phyloP scores from a whole-genome alignment of 1,140 invertebrate genomes.

The Drosophila erecta region DNA sequence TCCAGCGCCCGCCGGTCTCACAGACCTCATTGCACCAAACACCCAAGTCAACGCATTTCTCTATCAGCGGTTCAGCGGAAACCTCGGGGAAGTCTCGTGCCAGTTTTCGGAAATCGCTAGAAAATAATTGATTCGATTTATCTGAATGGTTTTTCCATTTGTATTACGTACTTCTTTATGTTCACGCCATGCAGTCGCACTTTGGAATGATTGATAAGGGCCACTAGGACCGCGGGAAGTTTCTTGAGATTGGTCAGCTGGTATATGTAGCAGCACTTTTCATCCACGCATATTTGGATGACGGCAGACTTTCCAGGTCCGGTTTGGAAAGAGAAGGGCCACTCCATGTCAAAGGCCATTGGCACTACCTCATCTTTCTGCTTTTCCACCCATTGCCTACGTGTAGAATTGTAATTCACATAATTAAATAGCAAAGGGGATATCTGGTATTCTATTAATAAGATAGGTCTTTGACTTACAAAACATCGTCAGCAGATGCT shows the following conservation, averaged over 20 bases:
- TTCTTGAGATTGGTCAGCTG: constrained; percentile 86
- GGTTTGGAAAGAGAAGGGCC: constrained; percentile 87
- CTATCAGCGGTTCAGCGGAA: constrained; percentile 86
- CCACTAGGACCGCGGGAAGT: constrained; percentile 86
- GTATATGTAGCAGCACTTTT: constrained; percentile 86
- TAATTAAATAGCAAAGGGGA: too few relatives aligned
- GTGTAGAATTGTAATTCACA: neutral
- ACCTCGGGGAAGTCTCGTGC: constrained; percentile 87
- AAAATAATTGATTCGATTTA: neutral
- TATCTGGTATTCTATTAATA: too few relatives aligned
- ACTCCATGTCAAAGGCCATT: constrained; percentile 88
- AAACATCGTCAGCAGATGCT: constrained; percentile 85
- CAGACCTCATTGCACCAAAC: constrained; percentile 86
- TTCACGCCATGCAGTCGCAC: constrained; percentile 87
- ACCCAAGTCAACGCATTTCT: constrained; percentile 87
- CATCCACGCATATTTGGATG: constrained; percentile 87
- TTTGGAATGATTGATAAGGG: constrained; percentile 86
- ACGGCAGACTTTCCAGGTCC: constrained; percentile 87
- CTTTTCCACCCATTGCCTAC: constrained; percentile 85
- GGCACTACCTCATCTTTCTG: constrained; percentile 80
- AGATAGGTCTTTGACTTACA: constrained; percentile 83
- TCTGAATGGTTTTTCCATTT: neutral
- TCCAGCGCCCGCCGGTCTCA: constrained; percentile 86
- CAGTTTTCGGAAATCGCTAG: constrained; percentile 88
- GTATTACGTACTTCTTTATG: constrained; percentile 86